These are phyloP conservation scores for Numenius arquata DNA, from an alignment of 2,113 vertebrate species.

Conservation along the genomic window DNA sequence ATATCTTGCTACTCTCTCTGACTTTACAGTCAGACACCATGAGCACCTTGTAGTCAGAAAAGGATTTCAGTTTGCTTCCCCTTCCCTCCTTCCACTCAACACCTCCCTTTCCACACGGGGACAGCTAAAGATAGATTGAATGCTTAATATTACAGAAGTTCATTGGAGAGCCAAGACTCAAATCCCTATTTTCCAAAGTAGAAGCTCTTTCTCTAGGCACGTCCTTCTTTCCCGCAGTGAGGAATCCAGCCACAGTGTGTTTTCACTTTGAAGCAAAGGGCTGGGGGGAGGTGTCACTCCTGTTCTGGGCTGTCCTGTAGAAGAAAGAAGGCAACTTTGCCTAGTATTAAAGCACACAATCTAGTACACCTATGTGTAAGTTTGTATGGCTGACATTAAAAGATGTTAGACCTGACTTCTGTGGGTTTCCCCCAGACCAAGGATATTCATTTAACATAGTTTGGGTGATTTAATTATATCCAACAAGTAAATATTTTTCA, in stretches of 20 bases:
- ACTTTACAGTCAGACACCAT: neutral
- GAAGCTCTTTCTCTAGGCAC: neutral
- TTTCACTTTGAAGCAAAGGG: neutral
- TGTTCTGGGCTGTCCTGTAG: neutral
- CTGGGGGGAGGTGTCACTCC: fast-evolving
- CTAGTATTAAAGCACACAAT: neutral
- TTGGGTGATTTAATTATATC: neutral
- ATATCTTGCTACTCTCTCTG: neutral
- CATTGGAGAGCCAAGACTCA: neutral
- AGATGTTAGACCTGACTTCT: neutral
- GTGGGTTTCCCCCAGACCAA: neutral
- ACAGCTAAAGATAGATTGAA: neutral
- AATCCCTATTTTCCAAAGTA: neutral
- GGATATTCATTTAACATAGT: neutral
- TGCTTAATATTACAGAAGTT: neutral
- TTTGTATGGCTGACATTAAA: neutral
- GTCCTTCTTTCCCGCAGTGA: neutral
- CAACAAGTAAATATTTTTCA: neutral
- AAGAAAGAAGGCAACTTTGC: neutral
- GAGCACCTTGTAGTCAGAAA: fast-evolving
- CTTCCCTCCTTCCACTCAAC: neutral
- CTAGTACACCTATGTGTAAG: neutral
- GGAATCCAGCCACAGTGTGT: neutral
- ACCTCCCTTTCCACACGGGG: fast-evolving
- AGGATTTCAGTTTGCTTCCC: neutral